Percentiles rank a stretch among this genome's conserved stretches.
These are phyloP conservation scores for Neuroscelio doddi DNA, from an alignment of 2,888 invertebrate species.

Conservation along the genomic window DNA sequence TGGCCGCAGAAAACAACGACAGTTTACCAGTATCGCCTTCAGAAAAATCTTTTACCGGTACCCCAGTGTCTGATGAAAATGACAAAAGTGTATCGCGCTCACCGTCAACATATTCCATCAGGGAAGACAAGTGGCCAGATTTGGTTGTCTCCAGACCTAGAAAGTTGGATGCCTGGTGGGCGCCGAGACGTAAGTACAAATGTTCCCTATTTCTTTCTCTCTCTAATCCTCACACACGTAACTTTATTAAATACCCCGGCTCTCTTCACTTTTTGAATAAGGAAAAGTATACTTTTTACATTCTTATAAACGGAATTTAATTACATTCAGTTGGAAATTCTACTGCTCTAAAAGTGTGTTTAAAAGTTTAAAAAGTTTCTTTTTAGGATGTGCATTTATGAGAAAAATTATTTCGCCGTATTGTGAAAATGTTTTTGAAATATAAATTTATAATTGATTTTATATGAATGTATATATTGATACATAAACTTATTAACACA, in stretches of 20 bases:
- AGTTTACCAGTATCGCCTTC: conserved; percentile 70
- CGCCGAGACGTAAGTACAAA: conserved; percentile 68
- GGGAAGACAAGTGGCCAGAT: conserved; percentile 73
- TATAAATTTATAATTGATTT: too few species aligned
- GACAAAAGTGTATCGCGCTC: conserved; percentile 74
- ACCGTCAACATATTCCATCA: conserved; percentile 75
- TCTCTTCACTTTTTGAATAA: too few species aligned
- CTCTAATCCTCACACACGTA: conserved; percentile 22
- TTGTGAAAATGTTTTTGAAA: too few species aligned
- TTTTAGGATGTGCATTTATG: too few species aligned
- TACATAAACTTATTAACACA: too few species aligned
- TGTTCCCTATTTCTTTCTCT: conserved; percentile 6
- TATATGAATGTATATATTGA: too few species aligned
- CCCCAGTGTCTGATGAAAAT: conserved; percentile 72
- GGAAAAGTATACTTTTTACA: too few species aligned
- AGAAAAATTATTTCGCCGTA: too few species aligned
- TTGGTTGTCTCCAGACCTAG: conserved; percentile 69
- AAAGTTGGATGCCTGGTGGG: conserved; percentile 69
- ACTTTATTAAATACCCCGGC: neutral
- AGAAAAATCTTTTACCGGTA: conserved; percentile 67
- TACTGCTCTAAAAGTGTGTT: too few species aligned
- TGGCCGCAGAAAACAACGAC: conserved; percentile 67
- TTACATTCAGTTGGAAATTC: too few species aligned
- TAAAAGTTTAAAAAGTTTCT: too few species aligned
- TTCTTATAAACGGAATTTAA: too few species aligned